These are phyloP conservation scores for Tetragnatha versicolor DNA, from an alignment of 1,140 invertebrate genomes.

Conservation along the genomic window DNA sequence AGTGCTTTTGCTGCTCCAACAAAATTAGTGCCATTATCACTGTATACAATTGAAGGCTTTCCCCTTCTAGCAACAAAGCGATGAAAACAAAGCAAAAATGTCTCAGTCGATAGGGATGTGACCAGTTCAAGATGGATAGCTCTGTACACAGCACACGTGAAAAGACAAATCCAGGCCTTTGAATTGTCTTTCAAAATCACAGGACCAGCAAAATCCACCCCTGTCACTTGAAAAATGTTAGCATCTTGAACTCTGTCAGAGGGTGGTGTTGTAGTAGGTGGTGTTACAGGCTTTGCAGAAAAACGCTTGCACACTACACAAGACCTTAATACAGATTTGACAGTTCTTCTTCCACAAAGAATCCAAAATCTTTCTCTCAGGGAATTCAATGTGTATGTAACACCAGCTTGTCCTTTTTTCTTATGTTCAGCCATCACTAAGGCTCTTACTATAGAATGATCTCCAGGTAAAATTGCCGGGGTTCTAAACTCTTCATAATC, in stretches of 20 bases:
- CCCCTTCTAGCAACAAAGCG: constrained; percentile 63
- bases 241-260: constrained; percentile 57
- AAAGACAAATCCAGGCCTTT: neutral
- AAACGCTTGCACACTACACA: neutral
- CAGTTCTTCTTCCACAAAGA: neutral
- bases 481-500: neutral
- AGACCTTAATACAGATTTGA: neutral
- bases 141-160: neutral
- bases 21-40: constrained; percentile 64
- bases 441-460: neutral
- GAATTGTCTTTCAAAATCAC: constrained; percentile 57
- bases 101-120: constrained; percentile 60
- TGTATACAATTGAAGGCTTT: constrained; percentile 58
- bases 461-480: neutral
- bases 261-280: constrained; percentile 40
- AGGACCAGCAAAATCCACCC: constrained; percentile 62
- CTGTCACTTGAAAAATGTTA: constrained; percentile 59
- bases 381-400: neutral
- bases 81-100: constrained; percentile 62
- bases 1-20: constrained; percentile 50
- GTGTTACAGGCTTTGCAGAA: too few relatives aligned
- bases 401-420: neutral
- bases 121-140: constrained; percentile 61
- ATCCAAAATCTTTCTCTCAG: constrained; percentile 18
- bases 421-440: neutral